These are phyloP conservation scores for Spea multiplicata DNA, from an alignment of 2,113 vertebrate genomes.

Conservation along the genomic window DNA sequence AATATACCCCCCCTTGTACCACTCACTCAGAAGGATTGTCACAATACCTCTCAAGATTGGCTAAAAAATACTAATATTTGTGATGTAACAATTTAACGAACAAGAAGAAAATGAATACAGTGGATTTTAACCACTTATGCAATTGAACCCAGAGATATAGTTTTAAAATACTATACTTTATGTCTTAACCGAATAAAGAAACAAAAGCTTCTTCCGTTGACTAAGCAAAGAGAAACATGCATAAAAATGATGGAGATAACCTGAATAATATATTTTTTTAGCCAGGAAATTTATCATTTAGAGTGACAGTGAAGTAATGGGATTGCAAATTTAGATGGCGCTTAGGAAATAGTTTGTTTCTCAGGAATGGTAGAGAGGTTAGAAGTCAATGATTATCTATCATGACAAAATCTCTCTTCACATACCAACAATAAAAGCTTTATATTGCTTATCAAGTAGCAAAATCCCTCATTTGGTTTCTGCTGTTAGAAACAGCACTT, in stretches of 20 bases:
- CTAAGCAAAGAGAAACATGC: conserved; percentile 33
- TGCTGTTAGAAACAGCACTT: conserved; percentile 39
- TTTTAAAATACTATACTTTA: conserved; percentile 24
- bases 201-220: conserved; percentile 32
- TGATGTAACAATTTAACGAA: too few species aligned
- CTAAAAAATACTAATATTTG: too few species aligned
- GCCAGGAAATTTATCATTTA: conserved; percentile 58
- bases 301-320: conserved; percentile 60
- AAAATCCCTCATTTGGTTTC: conserved; percentile 51
- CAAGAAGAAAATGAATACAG: too few species aligned
- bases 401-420: conserved; percentile 66
- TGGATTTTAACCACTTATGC: background rate
- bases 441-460: conserved; percentile 63
- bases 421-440: conserved; percentile 65
- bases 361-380: conserved; percentile 58
- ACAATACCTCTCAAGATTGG: too few species aligned
- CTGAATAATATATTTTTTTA: conserved; percentile 39
- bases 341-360: conserved; percentile 60
- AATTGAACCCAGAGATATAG: conserved; percentile 9
- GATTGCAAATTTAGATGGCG: conserved; percentile 63
- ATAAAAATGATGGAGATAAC: conserved; percentile 33
- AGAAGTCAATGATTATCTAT: conserved; percentile 73
- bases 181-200: background rate
- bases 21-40: too few species aligned
- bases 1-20: too few species aligned